Conservation (phyloP, 1,140 invertebrate genomes). For the Melanaphis sacchari region DNA sequence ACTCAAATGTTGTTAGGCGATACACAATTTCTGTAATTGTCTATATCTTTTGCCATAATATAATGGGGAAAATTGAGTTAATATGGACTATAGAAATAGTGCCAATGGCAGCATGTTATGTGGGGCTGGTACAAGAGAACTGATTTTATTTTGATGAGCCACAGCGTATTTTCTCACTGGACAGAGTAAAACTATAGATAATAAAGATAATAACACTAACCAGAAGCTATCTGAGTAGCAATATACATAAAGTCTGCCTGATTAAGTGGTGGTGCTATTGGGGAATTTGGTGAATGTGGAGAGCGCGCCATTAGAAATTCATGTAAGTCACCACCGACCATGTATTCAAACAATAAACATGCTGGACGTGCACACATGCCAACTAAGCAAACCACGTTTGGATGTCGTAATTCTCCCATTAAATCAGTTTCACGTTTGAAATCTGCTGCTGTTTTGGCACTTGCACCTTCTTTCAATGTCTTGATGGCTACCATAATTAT, state of each 20-base stretch:
- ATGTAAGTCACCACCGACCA: constrained; percentile 92
- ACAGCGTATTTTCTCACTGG: not conserved
- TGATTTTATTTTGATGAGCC: no score
- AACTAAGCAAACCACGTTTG: constrained; percentile 94
- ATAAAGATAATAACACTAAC: constrained; percentile 63
- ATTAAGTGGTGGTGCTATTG: constrained; percentile 76
- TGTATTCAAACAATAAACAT: constrained; percentile 97
- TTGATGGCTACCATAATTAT: constrained; percentile 88
- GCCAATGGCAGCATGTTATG: no score
- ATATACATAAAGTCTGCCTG: constrained; percentile 84
- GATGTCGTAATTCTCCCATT: constrained; percentile 92
- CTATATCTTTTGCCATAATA: no score
- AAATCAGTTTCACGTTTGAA: constrained; percentile 85
- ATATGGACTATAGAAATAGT: no score
- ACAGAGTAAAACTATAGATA: not conserved
- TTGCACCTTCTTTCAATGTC: constrained; percentile 92
- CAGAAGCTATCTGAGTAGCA: constrained; percentile 89
- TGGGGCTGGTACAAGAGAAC: no score
- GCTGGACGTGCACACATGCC: constrained; percentile 91
- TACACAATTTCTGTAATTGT: no score
- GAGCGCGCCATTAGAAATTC: constrained; percentile 92
- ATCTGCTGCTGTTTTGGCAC: constrained; percentile 87
- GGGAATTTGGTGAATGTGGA: constrained; percentile 68
- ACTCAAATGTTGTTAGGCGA: no score
- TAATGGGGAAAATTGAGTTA: no score